These are phyloP conservation scores for Steromphala cineraria DNA, from an alignment of 2,888 invertebrate genomes.

Conservation along the genomic window DNA sequence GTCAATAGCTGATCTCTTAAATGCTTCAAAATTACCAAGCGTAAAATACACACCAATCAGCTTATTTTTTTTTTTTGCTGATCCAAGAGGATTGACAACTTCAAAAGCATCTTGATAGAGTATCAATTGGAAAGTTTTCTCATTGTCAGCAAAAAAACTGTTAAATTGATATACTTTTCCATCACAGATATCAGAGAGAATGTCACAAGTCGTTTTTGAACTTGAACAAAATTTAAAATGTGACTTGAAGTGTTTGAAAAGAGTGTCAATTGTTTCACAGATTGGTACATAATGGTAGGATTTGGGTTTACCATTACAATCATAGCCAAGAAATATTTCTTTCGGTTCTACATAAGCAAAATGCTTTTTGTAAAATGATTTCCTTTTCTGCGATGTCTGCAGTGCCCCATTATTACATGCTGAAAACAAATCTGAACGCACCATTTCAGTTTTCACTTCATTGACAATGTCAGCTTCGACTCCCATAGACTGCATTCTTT, in stretches of 20 bases:
- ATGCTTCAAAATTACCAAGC: constrained; percentile 27
- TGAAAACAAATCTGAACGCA: constrained; percentile 14
- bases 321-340: constrained; percentile 19
- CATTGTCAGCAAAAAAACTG: too few relatives aligned
- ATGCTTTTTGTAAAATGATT: constrained; percentile 23
- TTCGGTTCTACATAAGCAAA: constrained; percentile 22
- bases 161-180: too few relatives aligned
- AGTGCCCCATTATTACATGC: constrained; percentile 16
- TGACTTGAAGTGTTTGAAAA: constrained; percentile 15
- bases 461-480: neutral
- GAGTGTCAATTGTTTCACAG: neutral
- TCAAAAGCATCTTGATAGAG: constrained; percentile 42
- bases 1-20: constrained; percentile 29
- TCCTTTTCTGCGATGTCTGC: constrained; percentile 11
- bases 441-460: neutral
- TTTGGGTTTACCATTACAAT: neutral
- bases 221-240: neutral
- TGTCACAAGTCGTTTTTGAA: neutral
- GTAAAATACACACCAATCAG: constrained; percentile 37
- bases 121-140: constrained; percentile 17
- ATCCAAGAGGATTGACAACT: constrained; percentile 38
- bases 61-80: constrained; percentile 37
- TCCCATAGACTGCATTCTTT: neutral
- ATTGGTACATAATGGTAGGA: constrained; percentile 30
- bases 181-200: too few relatives aligned